Evolutionary conservation across 2,888 invertebrate species (phyloP), one percentile per base, ranked within the genome.

Genomic region (Oxyteleia sp.): DNA sequence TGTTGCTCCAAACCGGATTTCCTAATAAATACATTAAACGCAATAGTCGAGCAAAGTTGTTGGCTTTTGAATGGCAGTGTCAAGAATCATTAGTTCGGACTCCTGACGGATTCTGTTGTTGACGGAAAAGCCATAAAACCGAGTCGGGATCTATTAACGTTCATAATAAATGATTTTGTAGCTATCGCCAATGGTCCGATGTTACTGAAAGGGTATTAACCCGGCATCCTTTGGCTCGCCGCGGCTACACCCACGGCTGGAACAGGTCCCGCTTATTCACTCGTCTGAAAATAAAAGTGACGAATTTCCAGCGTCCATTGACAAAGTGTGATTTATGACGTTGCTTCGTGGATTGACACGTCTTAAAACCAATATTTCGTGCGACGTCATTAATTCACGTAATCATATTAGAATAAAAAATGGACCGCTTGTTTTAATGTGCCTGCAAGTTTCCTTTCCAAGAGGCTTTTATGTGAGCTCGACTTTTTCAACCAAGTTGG

Each of bases 161-260:
- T 85, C 85, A 89, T 92, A 91, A 92, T 92, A 92, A 92, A 92
- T 92, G 92, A 89, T 91, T 89, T 87, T 87, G 84, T 85, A 84
- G 87, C 85, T 88, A 86, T 87, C 86, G 87, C 87, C 87, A 87
- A 90, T 89, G 91, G 90, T 90, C 89, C 88, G 90, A 87, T 88
- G 89, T 88, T 85, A 87, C 87, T 89, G 89, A 90, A 91, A 91
- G 91, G 89, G 90, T 91, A 92, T 92, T 90, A 91, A 91, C 91
- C 91, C 90, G 88, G 90, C 90, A 91, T 89, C 88, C 87, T 87
- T 86, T 74, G 53, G 84, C 69, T 57, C 84, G 76, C 72, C 79
- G 41, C 41, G 41, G n/a, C 26, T 80, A 81, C 84, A 74, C 78
- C 57, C 66, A 69, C 76, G 72, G 66, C 57, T 82, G 71, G 4